Percentiles rank a stretch among this genome's conserved stretches.
Conservation (phyloP, 1,140 invertebrate genomes). For the Reticulitermes speratus region DNA sequence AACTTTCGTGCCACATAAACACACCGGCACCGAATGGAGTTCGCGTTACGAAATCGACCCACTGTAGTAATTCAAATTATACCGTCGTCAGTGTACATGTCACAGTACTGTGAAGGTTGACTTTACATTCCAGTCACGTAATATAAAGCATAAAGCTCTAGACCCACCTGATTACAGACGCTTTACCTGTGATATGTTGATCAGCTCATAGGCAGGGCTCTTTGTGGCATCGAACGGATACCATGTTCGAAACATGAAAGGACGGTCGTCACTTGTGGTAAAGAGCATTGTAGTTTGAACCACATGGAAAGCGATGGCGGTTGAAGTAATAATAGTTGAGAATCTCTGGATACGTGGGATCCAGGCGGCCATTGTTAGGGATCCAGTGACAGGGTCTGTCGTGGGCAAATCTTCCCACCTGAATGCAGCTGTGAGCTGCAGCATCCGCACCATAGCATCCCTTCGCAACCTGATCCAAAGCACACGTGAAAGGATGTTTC, state of each 20-base stretch:
- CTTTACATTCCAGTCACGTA: too few species aligned
- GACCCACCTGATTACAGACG: neutral
- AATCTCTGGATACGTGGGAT: neutral
- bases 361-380: neutral
- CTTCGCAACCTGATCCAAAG: neutral
- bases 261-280: neutral
- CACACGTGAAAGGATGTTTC: neutral
- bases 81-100: too few species aligned
- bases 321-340: too few species aligned
- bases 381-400: neutral
- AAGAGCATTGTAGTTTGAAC: neutral
- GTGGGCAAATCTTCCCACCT: neutral
- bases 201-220: neutral
- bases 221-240: neutral
- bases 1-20: too few species aligned
- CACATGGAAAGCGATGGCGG: neutral
- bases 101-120: too few species aligned
- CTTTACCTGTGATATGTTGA: neutral
- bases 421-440: neutral
- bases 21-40: too few species aligned
- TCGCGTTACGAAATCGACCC: too few species aligned
- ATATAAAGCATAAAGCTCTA: neutral
- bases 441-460: neutral
- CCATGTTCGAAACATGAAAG: neutral
- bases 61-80: too few species aligned